phyloP scores from a whole-genome alignment of 2,113 vertebrate genomes.

The Passer montanus region DNA sequence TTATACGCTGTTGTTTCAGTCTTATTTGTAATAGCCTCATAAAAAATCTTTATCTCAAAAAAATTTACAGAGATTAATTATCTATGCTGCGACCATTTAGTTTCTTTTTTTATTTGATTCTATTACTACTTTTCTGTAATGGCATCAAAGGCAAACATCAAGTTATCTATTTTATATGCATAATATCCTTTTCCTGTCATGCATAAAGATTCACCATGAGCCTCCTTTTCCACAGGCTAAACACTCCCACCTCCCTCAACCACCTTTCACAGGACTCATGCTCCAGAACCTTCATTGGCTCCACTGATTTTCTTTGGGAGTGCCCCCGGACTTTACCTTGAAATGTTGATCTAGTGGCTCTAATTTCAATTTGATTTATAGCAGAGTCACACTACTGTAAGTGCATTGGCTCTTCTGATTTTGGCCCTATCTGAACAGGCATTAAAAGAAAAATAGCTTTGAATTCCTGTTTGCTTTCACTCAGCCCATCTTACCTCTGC shows the following conservation, averaged over 20 bases:
- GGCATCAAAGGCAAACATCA: not conserved
- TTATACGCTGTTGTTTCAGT: not conserved
- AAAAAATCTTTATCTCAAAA: not conserved
- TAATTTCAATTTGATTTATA: not conserved
- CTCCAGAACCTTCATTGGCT: not conserved
- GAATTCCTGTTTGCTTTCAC: not conserved
- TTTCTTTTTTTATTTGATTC: not conserved
- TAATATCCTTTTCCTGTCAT: not conserved
- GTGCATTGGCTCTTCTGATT: not conserved
- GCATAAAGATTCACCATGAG: not conserved
- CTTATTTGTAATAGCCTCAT: not conserved
- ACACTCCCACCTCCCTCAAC: not conserved
- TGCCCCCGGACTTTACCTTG: not conserved
- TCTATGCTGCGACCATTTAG: not conserved
- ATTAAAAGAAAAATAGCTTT: not conserved
- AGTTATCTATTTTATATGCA: not conserved
- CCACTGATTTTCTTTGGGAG: not conserved
- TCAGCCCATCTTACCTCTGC: not conserved
- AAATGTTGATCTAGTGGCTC: not conserved
- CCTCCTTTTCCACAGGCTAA: not conserved
- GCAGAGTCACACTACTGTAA: not conserved
- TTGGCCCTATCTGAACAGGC: not conserved
- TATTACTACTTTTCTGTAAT: not conserved
- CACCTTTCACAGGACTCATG: accelerated
- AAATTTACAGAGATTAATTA: not conserved